Conservation (phyloP, 2,797 vertebrate species). For the Adelosebastes latens region DNA sequence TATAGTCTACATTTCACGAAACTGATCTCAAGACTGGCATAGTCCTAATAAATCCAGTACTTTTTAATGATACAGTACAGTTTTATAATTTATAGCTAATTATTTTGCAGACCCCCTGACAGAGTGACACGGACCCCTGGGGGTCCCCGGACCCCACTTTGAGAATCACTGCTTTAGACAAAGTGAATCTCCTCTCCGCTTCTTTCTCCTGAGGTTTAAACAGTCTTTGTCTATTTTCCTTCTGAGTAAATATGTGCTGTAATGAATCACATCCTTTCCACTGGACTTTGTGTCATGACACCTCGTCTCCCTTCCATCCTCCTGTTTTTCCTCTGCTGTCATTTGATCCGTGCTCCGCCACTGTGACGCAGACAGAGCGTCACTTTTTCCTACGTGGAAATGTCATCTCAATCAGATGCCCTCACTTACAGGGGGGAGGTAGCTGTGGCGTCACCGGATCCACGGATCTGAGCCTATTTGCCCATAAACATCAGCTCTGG, state of each 20-base stretch:
- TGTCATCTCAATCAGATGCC: slow-evolving; percentile 57
- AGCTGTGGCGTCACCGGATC: slow-evolving; percentile 1
- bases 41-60: too few relatives aligned
- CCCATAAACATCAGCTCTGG: slow-evolving; percentile 6
- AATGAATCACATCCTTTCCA: slow-evolving; percentile 6
- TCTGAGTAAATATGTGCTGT: not conserved
- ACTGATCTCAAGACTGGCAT: too few relatives aligned
- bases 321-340: slow-evolving; percentile 43
- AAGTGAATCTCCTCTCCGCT: not conserved
- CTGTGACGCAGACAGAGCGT: slow-evolving; percentile 48
- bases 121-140: too few relatives aligned
- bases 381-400: slow-evolving; percentile 55
- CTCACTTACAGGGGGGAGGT: slow-evolving; percentile 12
- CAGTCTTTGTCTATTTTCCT: not conserved
- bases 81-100: too few relatives aligned
- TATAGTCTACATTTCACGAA: too few relatives aligned
- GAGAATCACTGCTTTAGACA: not conserved
- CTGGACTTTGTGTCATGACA: slow-evolving; percentile 16
- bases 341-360: slow-evolving; percentile 7
- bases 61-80: too few relatives aligned
- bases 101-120: too few relatives aligned
- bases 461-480: not conserved
- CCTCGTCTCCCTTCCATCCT: slow-evolving; percentile 8
- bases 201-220: not conserved
- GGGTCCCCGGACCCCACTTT: too few relatives aligned